Percentiles rank a stretch among this genome's conserved stretches.
Conservation (phyloP, 2,888 invertebrate species). For the Synanthedon tipuliformis region DNA sequence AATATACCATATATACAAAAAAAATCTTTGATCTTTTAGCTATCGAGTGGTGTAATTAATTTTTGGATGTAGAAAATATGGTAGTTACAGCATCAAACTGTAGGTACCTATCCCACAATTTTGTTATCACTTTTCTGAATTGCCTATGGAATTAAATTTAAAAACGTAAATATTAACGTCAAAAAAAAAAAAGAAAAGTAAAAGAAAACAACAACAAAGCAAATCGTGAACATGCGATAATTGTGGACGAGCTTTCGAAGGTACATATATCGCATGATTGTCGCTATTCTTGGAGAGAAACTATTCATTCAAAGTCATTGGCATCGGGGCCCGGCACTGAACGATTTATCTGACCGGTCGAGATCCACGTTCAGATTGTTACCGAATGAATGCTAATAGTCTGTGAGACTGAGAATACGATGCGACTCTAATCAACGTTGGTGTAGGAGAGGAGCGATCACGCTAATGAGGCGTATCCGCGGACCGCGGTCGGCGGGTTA, state of each 20-base stretch:
- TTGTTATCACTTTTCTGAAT: no score
- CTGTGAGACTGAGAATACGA: constrained; percentile 28
- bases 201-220: background rate
- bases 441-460: constrained; percentile 32
- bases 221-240: background rate
- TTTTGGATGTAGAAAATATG: no score
- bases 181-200: background rate
- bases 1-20: no score
- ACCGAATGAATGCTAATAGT: constrained; percentile 2
- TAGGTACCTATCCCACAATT: no score
- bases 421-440: constrained; percentile 35
- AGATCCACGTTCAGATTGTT: constrained; percentile 18
- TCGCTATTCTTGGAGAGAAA: constrained; percentile 13
- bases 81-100: no score
- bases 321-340: constrained; percentile 17
- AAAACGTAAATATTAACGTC: background rate
- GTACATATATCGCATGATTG: constrained; percentile 4
- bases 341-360: constrained; percentile 21
- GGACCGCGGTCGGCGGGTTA: constrained; percentile 51
- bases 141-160: no score
- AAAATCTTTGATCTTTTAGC: no score
- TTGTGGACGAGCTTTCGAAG: background rate
- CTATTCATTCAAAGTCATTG: constrained; percentile 32
- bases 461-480: constrained; percentile 61
- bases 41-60: no score